Conservation (phyloP, 2,113 vertebrate genomes). For the Acrocephalus kingi region DNA sequence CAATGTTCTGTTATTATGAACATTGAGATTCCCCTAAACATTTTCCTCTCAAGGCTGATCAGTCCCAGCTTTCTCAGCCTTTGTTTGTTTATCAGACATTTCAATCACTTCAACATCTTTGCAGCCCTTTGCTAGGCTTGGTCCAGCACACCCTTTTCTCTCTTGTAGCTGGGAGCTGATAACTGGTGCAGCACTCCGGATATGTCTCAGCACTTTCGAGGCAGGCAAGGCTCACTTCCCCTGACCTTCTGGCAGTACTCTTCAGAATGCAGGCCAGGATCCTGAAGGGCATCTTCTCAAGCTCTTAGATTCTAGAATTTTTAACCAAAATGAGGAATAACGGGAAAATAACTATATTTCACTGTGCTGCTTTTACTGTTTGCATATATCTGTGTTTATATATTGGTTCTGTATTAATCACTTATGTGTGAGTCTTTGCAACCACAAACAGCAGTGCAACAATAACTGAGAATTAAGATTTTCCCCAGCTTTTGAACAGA, state of each 20-base stretch:
- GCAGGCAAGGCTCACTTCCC: neutral
- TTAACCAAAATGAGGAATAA: neutral
- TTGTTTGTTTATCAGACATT: fast-evolving
- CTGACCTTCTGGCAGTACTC: neutral
- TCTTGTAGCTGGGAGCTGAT: neutral
- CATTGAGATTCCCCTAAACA: fast-evolving
- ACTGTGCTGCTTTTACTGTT: neutral
- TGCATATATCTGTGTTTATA: neutral
- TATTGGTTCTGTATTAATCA: neutral
- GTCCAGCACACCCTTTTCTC: neutral
- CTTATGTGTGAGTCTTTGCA: neutral
- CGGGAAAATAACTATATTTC: neutral
- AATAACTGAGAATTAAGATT: neutral
- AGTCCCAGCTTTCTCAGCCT: neutral
- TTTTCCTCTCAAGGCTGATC: neutral
- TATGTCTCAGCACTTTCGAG: neutral
- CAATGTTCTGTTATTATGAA: neutral
- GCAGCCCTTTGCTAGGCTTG: neutral
- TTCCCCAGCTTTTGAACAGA: neutral
- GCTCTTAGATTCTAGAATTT: neutral
- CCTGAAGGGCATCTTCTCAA: neutral
- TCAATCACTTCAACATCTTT: neutral
- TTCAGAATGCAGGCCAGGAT: neutral
- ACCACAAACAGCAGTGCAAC: neutral
- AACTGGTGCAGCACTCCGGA: neutral